Conservation (phyloP, 2,797 vertebrate species). For the Siniperca obscura region DNA sequence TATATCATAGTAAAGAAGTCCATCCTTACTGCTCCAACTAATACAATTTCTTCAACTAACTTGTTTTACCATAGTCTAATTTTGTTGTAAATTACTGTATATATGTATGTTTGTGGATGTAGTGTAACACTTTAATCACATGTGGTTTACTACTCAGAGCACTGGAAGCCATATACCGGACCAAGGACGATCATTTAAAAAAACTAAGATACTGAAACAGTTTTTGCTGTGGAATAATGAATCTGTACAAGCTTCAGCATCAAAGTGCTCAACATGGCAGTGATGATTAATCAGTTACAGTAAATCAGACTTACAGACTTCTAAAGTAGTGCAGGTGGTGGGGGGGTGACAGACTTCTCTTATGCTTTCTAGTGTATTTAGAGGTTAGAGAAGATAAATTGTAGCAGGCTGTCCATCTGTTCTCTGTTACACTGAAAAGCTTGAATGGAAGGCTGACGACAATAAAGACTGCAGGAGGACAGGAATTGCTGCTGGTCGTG, state of each 20-base stretch:
- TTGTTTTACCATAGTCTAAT: not conserved
- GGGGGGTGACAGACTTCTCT: not conserved
- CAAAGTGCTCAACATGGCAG: not conserved
- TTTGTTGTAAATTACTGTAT: not conserved
- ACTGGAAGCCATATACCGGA: not conserved
- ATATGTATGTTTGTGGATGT: not conserved
- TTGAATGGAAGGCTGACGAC: constrained; percentile 38
- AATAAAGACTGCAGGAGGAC: constrained; percentile 48
- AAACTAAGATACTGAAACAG: not conserved
- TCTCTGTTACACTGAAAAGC: constrained; percentile 49
- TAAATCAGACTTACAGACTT: not conserved
- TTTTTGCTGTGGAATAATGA: not conserved
- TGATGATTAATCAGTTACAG: not conserved
- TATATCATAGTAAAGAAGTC: not conserved
- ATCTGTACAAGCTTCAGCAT: not conserved
- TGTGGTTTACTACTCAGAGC: not conserved
- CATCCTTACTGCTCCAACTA: not conserved
- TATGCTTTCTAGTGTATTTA: constrained; percentile 7
- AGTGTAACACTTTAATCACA: not conserved
- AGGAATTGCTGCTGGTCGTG: constrained; percentile 54
- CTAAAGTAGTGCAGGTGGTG: not conserved
- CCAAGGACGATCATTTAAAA: not conserved
- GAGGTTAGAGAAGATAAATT: constrained; percentile 7
- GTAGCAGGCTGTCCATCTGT: constrained; percentile 59
- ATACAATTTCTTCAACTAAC: not conserved